phyloP scores from a whole-genome alignment of 2,888 invertebrate genomes.

The Melitaea athalia region DNA sequence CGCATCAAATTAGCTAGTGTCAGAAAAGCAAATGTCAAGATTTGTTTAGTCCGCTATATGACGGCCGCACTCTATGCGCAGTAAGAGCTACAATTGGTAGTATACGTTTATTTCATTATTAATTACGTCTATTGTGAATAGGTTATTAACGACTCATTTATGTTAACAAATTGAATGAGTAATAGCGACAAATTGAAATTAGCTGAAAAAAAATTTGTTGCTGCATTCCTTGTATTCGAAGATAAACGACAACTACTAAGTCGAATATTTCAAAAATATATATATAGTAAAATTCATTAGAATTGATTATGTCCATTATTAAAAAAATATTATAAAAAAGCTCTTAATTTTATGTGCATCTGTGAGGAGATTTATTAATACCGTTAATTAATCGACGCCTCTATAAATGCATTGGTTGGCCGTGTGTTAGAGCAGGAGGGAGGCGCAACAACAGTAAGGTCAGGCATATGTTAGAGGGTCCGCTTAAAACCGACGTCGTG shows the following conservation, averaged over 20 bases:
- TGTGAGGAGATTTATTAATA: constrained; percentile 37
- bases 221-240: no score
- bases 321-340: constrained; percentile 27
- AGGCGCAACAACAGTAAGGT: constrained; percentile 34
- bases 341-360: constrained; percentile 38
- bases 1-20: constrained; percentile 55
- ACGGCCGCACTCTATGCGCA: constrained; percentile 55
- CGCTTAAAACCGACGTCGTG: constrained; percentile 52
- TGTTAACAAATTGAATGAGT: constrained; percentile 22
- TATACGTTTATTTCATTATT: constrained; percentile 66
- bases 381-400: constrained; percentile 44
- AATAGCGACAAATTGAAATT: constrained; percentile 23
- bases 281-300: constrained; percentile 15
- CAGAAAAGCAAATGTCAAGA: constrained; percentile 69
- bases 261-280: no score
- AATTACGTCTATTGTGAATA: constrained; percentile 46
- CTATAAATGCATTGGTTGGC: constrained; percentile 37
- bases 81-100: constrained; percentile 66
- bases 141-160: constrained; percentile 47
- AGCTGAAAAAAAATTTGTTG: constrained; percentile 5
- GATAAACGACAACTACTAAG: no score
- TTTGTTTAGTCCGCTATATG: constrained; percentile 53
- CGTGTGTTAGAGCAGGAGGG: constrained; percentile 33
- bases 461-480: constrained; percentile 38
- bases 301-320: constrained; percentile 25